Conservation (phyloP, 2,888 invertebrate species). For the Caenorhabditis auriculariae region DNA sequence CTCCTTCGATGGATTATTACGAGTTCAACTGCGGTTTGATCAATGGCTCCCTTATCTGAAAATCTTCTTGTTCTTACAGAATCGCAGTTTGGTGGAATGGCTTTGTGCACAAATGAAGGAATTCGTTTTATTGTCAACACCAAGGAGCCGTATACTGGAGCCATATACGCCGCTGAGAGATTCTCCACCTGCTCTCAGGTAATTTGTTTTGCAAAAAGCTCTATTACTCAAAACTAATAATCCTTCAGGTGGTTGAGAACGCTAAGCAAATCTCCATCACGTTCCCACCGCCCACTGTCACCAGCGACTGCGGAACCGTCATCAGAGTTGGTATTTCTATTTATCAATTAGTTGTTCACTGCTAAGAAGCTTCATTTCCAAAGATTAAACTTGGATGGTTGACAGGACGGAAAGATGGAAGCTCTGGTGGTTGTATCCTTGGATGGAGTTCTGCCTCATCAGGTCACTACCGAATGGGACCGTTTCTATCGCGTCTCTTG, state of each 20-base stretch:
- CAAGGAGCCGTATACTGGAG: constrained; percentile 64
- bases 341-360: background rate
- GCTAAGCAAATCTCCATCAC: constrained; percentile 64
- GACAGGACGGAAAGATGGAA: constrained; percentile 62
- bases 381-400: background rate
- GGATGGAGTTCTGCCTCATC: constrained; percentile 63
- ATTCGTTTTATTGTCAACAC: constrained; percentile 64
- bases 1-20: constrained; percentile 63
- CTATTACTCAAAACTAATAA: background rate
- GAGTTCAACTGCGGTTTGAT: constrained; percentile 63
- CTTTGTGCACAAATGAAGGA: constrained; percentile 64
- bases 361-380: background rate
- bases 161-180: constrained; percentile 64
- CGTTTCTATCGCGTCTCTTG: constrained; percentile 63
- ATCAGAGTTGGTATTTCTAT: constrained; percentile 41
- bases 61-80: constrained; percentile 34
- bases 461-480: constrained; percentile 64
- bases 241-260: constrained; percentile 57
- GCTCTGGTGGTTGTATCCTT: constrained; percentile 64
- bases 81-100: constrained; percentile 64
- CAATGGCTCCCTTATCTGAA: background rate
- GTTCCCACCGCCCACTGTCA: constrained; percentile 64
- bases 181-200: constrained; percentile 62
- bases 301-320: constrained; percentile 62
- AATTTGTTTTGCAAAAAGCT: background rate